Evolutionary conservation across 2,797 vertebrate species (phyloP).

Genomic region (Menidia menidia): DNA sequence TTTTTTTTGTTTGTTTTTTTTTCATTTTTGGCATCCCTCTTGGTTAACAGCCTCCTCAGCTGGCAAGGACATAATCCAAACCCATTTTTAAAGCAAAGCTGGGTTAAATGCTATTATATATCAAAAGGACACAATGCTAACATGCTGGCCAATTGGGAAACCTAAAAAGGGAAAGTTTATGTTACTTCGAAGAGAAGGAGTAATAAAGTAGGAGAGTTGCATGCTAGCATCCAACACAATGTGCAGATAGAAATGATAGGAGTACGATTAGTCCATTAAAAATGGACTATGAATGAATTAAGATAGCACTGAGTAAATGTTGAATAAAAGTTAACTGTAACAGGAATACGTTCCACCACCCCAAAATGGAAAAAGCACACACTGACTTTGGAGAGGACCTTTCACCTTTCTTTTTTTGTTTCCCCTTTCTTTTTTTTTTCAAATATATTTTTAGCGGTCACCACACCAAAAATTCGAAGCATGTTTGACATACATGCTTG

Average conservation of each 20-base stretch:
- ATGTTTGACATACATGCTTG: neutral
- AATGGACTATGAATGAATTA: neutral
- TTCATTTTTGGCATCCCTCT: neutral
- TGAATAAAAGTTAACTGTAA: neutral
- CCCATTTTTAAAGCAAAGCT: neutral
- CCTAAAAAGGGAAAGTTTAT: neutral
- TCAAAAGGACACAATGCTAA: neutral
- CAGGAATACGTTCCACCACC: neutral
- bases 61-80: neutral
- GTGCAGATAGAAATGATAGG: neutral
- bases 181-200: neutral
- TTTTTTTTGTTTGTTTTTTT: neutral
- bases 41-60: constrained; percentile 34
- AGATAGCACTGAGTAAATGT: neutral
- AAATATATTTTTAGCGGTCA: neutral
- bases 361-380: neutral
- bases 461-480: neutral
- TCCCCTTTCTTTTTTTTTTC: neutral
- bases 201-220: neutral
- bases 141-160: neutral
- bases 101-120: constrained; percentile 7
- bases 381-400: neutral
- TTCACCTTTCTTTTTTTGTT: neutral
- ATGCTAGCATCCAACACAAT: constrained; percentile 3
- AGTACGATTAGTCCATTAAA: neutral